Evolutionary conservation across 2,888 invertebrate species (phyloP).

Genomic region (Lochmaea crataegi): DNA sequence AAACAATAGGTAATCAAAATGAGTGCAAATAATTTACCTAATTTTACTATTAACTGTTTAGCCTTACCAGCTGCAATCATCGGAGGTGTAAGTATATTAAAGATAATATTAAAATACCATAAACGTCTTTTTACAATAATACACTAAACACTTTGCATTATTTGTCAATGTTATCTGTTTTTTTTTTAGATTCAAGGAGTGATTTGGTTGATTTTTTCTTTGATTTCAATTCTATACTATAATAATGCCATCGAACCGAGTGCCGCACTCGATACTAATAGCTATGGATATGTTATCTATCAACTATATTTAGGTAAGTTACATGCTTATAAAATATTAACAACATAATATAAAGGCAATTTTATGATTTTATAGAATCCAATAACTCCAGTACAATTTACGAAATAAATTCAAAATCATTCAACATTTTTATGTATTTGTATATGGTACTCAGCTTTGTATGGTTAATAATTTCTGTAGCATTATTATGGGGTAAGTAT

Average conservation of each 20-base stretch:
- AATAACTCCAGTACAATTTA: conserved; percentile 1
- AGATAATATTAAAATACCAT: neutral
- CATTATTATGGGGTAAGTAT: conserved; percentile 40
- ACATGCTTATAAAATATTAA: neutral
- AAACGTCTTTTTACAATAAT: no score
- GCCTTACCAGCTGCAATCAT: conserved; percentile 38
- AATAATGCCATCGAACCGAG: conserved; percentile 30
- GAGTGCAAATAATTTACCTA: conserved; percentile 15
- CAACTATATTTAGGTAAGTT: conserved; percentile 35
- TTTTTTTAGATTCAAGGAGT: conserved; percentile 40
- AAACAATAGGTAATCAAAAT: conserved; percentile 19
- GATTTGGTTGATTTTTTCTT: conserved; percentile 33
- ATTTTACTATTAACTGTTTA: conserved; percentile 30
- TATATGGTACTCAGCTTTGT: conserved; percentile 33
- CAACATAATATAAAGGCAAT: neutral
- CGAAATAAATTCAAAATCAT: conserved; percentile 27
- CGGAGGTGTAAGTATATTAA: conserved; percentile 40
- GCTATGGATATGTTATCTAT: conserved; percentile 29
- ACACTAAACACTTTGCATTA: no score
- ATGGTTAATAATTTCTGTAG: conserved; percentile 34
- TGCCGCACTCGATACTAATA: neutral
- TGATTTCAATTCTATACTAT: conserved; percentile 38
- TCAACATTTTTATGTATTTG: conserved; percentile 38
- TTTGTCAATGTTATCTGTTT: neutral
- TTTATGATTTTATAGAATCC: conserved; percentile 11